Evolutionary conservation across 1,140 invertebrate genomes (phyloP).

Genomic region (Bombyx mandarina): DNA sequence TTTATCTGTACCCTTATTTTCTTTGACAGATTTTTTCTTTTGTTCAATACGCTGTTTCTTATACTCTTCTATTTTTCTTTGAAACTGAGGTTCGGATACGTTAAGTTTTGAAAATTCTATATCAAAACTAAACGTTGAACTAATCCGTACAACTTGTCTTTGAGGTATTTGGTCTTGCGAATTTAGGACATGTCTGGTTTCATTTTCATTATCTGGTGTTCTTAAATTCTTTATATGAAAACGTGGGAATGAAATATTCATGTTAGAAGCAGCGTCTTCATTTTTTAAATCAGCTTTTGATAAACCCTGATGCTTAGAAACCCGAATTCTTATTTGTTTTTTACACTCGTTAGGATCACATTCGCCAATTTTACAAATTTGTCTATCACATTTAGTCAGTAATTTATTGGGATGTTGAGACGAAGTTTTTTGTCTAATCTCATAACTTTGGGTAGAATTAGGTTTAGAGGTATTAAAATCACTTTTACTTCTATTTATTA

Average conservation of each 20-base stretch:
- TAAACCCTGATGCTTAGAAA: constrained; percentile 1
- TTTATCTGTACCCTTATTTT: neutral
- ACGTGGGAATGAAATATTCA: neutral
- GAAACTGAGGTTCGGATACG: too few relatives aligned
- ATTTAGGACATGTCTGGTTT: neutral
- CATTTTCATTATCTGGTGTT: neutral
- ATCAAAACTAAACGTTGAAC: constrained; percentile 13
- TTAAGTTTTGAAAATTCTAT: constrained; percentile 17
- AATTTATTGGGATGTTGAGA: neutral
- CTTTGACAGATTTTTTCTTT: neutral
- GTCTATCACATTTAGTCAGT: constrained; percentile 7
- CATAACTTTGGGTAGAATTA: neutral
- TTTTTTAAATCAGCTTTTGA: constrained; percentile 4
- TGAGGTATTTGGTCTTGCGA: neutral
- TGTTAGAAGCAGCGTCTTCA: neutral
- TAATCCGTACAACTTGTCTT: constrained; percentile 2
- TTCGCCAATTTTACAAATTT: constrained; percentile 5
- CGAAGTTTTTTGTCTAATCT: constrained; percentile 1
- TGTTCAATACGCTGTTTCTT: constrained; percentile 1
- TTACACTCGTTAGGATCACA: constrained; percentile 8
- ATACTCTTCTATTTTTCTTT: neutral
- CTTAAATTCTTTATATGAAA: neutral
- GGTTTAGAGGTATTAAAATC: constrained; percentile 4
- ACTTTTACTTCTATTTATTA: constrained; percentile 1
- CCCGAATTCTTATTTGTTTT: constrained; percentile 5